Base-by-base conservation (phyloP, 2,797 vertebrate genomes). In the Poeciliopsis infans region DNA sequence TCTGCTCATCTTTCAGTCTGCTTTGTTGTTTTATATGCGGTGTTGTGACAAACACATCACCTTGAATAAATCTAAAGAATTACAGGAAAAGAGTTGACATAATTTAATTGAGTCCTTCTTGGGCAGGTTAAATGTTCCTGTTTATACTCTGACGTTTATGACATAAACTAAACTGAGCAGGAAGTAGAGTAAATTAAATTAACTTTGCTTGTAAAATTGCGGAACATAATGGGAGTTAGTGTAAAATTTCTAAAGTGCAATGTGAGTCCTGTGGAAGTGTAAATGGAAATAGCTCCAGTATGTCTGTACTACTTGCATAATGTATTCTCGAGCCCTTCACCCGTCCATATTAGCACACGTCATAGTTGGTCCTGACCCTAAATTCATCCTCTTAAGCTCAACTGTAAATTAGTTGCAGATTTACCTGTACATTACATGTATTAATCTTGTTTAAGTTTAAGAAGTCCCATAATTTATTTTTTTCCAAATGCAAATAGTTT, bases 61-160 rank as follows among this genome's bases (percentile, higher is more conserved):
- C 64, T 74, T 69, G 78, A 87, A 88, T 94, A 94, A 94, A 95
- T 91, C 89, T 31, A 85, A 86, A 91, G 81, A 82, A 78, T 93
- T 90, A 88, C 76, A 75, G 85, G 87, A 89, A 93, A 91, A 90
- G 79, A 86, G 81, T 74, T 77, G 81, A 74, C 59, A 77, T 66
- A 84, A 76, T 82, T 89, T 88, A 90, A 88, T 89, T 76, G 80
- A 76, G 3, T 73, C 33, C 36, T 53, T 70, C 76, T 86, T 68
- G 74, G 47, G 70, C 69, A 75, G 87, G 85, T 71, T 87, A 81
- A 84, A 83, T 83, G 82, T 88, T 87, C 76, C 47, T 81, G 70
- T 93, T 94, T 89, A 89, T 83, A 76, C 85, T 86, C 81, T 82
- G 43, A 33, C 39, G 18, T 93, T 94, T 92, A 94, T 94, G 93